Evolutionary conservation across 1,140 invertebrate genomes (phyloP).

Genomic region (Coptotermes formosanus): DNA sequence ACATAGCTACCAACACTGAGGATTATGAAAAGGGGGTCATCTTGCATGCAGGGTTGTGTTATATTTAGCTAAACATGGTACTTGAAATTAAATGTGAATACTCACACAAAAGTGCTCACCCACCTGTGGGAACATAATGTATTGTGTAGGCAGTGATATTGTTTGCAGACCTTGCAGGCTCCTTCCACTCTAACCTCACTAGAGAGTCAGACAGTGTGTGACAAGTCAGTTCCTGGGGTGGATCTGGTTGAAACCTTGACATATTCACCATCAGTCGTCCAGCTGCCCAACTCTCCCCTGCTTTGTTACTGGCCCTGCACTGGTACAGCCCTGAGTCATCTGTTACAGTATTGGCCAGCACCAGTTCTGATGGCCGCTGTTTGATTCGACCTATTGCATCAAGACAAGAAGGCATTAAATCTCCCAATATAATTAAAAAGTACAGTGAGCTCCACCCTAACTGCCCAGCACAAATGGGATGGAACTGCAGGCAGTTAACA

Average conservation of each 20-base stretch:
- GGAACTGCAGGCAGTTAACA: too few species aligned
- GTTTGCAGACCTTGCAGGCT: slow-evolving; percentile 47
- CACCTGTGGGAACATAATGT: slow-evolving; percentile 60
- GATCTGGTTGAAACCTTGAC: slow-evolving; percentile 54
- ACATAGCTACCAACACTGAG: too few species aligned
- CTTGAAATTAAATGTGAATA: too few species aligned
- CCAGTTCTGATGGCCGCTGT: slow-evolving; percentile 53
- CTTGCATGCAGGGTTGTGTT: too few species aligned
- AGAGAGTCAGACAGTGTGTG: slow-evolving; percentile 53
- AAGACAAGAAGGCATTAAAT: not conserved
- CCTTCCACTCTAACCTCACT: slow-evolving; percentile 57
- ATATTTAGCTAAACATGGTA: too few species aligned
- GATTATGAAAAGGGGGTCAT: too few species aligned
- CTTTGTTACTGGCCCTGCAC: slow-evolving; percentile 68
- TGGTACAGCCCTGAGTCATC: slow-evolving; percentile 74
- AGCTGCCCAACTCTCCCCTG: slow-evolving; percentile 62
- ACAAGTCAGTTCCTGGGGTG: slow-evolving; percentile 58
- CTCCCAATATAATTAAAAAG: too few species aligned
- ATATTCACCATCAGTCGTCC: slow-evolving; percentile 56
- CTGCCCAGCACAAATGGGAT: too few species aligned
- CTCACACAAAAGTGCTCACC: not conserved
- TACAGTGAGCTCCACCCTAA: too few species aligned
- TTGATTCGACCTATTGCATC: slow-evolving; percentile 51
- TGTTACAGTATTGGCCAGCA: slow-evolving; percentile 63
- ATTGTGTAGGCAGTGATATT: slow-evolving; percentile 62